These are phyloP conservation scores for Phocoena sinus DNA, from an alignment of 2,113 vertebrate species.

Conservation along the genomic window DNA sequence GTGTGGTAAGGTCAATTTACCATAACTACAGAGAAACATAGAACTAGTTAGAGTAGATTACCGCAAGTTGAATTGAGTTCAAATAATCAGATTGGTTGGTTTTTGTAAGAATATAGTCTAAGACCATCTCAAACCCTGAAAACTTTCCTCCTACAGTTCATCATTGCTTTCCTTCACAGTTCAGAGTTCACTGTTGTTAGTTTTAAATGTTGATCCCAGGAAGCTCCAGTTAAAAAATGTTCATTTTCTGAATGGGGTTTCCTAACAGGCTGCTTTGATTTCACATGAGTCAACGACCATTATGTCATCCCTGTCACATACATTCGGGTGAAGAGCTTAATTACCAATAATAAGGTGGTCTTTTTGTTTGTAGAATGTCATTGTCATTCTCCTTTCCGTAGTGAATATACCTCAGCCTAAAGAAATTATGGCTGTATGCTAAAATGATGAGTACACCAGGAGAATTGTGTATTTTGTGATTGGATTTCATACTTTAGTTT, in stretches of 20 bases:
- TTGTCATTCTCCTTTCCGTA: constrained; percentile 51
- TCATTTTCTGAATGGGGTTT: constrained; percentile 64
- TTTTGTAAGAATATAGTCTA: neutral
- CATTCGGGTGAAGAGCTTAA: constrained; percentile 54
- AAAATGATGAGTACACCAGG: neutral
- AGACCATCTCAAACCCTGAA: neutral
- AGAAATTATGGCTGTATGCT: neutral
- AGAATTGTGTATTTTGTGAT: neutral
- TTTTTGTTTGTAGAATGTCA: constrained; percentile 21
- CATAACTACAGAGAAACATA: neutral
- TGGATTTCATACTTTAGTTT: neutral
- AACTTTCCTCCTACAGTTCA: neutral
- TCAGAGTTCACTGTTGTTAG: constrained; percentile 39
- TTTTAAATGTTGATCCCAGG: constrained; percentile 57
- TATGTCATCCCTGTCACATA: constrained; percentile 46
- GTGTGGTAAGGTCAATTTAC: neutral
- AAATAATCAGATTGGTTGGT: neutral
- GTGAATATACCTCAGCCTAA: constrained; percentile 55
- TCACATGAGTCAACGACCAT: constrained; percentile 32
- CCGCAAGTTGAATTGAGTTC: neutral
- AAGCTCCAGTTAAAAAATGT: constrained; percentile 54
- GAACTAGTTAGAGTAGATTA: neutral
- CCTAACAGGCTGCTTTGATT: constrained; percentile 65
- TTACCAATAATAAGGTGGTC: constrained; percentile 43
- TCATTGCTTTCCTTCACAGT: constrained; percentile 39